These are phyloP conservation scores for Polypedilum pembai DNA, from an alignment of 1,140 invertebrate species.

Conservation along the genomic window DNA sequence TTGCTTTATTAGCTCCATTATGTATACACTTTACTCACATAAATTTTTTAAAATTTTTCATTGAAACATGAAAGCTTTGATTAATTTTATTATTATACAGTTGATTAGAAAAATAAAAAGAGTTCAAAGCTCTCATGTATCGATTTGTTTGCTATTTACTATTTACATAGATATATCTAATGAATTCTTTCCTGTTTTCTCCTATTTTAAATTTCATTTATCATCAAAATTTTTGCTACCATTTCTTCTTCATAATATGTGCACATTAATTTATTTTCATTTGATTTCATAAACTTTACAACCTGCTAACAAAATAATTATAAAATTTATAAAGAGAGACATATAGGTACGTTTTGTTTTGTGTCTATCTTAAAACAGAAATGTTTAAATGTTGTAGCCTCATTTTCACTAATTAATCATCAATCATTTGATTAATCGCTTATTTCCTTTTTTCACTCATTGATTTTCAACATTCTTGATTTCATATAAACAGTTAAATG, in stretches of 20 bases:
- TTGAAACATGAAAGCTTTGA: too few relatives aligned
- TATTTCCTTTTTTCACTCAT: too few relatives aligned
- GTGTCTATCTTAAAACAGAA: neutral
- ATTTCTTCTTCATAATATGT: neutral
- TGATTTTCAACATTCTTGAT: too few relatives aligned
- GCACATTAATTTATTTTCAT: constrained; percentile 21
- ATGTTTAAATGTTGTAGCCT: neutral
- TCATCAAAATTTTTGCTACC: neutral
- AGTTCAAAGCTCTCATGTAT: too few relatives aligned
- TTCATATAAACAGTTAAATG: too few relatives aligned
- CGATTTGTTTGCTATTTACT: too few relatives aligned
- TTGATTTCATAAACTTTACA: constrained; percentile 28
- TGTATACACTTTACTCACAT: too few relatives aligned
- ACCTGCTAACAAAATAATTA: constrained; percentile 18
- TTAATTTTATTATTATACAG: too few relatives aligned
- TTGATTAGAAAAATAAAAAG: too few relatives aligned
- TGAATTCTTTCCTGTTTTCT: neutral
- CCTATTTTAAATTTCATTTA: neutral
- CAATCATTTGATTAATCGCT: too few relatives aligned
- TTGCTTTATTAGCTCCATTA: too few relatives aligned
- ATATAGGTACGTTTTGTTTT: constrained; percentile 31
- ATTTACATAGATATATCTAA: neutral
- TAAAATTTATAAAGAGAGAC: constrained; percentile 29
- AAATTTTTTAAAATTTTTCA: neutral
- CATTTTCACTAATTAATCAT: too few relatives aligned